Evolutionary conservation across 1,140 invertebrate species (phyloP).

Genomic region (Orius laevigatus): DNA sequence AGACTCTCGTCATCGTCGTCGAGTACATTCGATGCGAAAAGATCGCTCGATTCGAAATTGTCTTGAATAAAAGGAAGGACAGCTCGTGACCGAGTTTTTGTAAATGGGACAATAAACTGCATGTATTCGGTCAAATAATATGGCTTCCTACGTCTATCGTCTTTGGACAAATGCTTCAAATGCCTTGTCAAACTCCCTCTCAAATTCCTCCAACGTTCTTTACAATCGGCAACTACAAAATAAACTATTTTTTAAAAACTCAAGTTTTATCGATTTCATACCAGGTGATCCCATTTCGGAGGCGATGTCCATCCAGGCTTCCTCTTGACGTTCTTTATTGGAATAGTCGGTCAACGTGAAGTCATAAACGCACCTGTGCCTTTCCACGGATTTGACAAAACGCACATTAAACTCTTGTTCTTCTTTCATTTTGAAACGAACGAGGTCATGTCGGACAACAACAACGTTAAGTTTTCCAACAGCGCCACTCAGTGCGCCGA

Average conservation of each 20-base stretch:
- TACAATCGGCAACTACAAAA: conserved; percentile 26
- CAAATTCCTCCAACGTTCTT: conserved; percentile 27
- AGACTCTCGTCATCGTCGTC: conserved; percentile 1
- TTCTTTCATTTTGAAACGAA: conserved; percentile 14
- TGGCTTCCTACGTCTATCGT: conserved; percentile 26
- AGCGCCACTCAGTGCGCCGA: too few relatives aligned
- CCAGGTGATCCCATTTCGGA: conserved; percentile 1
- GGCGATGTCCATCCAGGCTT: conserved; percentile 26
- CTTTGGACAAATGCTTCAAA: conserved; percentile 25
- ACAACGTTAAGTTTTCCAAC: too few relatives aligned
- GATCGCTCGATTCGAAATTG: conserved; percentile 1
- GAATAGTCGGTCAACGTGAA: conserved; percentile 27
- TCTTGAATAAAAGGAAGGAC: conserved; percentile 10
- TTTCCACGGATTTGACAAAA: conserved; percentile 27
- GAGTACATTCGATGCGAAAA: conserved; percentile 1
- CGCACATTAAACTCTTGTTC: conserved; percentile 29
- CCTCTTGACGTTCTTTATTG: conserved; percentile 27
- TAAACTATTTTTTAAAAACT: not conserved
- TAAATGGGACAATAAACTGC: conserved; percentile 26
- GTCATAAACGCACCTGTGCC: conserved; percentile 26
- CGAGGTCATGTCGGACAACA: not conserved
- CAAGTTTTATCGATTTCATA: not conserved
- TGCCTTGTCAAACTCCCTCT: conserved; percentile 26
- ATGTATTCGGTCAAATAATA: conserved; percentile 28
- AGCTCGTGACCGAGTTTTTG: conserved; percentile 21